Conservation (phyloP, 1,140 invertebrate species). For the Cherax destructor region DNA sequence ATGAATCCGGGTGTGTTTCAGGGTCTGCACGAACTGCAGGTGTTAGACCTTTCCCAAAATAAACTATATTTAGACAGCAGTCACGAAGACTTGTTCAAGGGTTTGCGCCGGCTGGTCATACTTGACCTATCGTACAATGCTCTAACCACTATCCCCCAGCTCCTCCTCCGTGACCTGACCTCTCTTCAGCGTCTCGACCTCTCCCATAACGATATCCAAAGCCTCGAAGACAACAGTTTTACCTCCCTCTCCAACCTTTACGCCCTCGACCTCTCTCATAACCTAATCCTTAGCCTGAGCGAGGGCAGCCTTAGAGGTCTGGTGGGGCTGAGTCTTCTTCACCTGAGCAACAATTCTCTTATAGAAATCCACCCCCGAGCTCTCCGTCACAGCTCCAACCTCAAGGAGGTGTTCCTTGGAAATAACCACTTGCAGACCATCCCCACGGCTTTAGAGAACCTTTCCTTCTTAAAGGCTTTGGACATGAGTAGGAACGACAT, state of each 20-base stretch:
- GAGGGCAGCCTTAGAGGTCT: conserved; percentile 81
- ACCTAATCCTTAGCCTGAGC: conserved; percentile 85
- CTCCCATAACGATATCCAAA: conserved; percentile 87
- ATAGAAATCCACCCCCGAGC: conserved; percentile 86
- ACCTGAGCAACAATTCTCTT: conserved; percentile 89
- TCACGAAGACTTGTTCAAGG: conserved; percentile 86
- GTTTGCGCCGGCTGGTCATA: conserved; percentile 87
- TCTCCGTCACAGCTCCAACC: conserved; percentile 86
- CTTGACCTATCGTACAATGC: conserved; percentile 92
- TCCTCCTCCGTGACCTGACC: conserved; percentile 89
- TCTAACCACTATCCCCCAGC: conserved; percentile 88
- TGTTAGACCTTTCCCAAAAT: conserved; percentile 87
- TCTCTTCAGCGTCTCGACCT: conserved; percentile 89
- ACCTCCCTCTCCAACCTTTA: conserved; percentile 91
- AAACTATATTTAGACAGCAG: conserved; percentile 88
- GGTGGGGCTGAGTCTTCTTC: conserved; percentile 85
- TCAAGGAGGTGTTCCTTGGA: conserved; percentile 91
- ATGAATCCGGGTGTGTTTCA: conserved; percentile 85
- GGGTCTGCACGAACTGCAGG: conserved; percentile 84
- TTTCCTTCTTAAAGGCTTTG: conserved; percentile 87
- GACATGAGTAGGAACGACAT: conserved; percentile 94
- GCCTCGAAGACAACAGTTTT: conserved; percentile 89
- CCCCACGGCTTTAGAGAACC: conserved; percentile 87
- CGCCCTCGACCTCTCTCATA: conserved; percentile 90
- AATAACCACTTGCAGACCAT: conserved; percentile 89